Evolutionary conservation across 2,113 vertebrate genomes (phyloP), one percentile per base, ranked within the genome.

Genomic region (Halcyon malimbica): DNA sequence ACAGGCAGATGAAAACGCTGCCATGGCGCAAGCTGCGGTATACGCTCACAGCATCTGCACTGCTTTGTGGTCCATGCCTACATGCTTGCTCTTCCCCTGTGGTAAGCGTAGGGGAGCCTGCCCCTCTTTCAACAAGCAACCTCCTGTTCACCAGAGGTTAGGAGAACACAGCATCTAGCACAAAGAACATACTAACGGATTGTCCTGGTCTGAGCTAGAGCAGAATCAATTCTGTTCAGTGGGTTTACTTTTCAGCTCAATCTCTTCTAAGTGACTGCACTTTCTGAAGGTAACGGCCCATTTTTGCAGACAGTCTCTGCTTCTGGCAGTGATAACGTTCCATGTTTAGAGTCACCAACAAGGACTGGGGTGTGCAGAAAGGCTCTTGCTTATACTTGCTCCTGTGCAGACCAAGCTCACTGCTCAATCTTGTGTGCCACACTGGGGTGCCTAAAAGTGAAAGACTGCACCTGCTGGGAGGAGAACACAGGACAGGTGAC

Each of bases 11-110:
- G 29, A 41, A 74, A 86, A 89, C 50, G 62, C 10, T 20, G 20
- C 59, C 1, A 0, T 21, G 57, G 74, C 0, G 0, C 16, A 65
- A 62, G 31, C 28, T 37, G 26, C 8, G 24, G 31, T 21, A 29
- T 31, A 53, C 1, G 1, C n/a, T 70, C 41, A 69, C 4, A 18
- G 21, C 4, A 39, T 31, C n/a, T 67, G 65, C 41, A 53, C 11
- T 51, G 9, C 24, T 56, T 26, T 28, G 68, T 62, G 71, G 70
- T 23, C 79, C 57, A 10, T 21, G 48, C 35, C 70, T 33, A 33
- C 1, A 16, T 15, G 48, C 78, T 39, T 1, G 5, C 4, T 37
- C 51, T 90, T 46, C 11, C 46, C 28, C 51, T 46, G 11, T 2
- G 10, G 17, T 14, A 29, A 29, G 59, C 1, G 0, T 0, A 82